Percentiles rank a stretch among this genome's conserved stretches.
phyloP scores from a whole-genome alignment of 2,797 vertebrate species.

The Apogon talboti region DNA sequence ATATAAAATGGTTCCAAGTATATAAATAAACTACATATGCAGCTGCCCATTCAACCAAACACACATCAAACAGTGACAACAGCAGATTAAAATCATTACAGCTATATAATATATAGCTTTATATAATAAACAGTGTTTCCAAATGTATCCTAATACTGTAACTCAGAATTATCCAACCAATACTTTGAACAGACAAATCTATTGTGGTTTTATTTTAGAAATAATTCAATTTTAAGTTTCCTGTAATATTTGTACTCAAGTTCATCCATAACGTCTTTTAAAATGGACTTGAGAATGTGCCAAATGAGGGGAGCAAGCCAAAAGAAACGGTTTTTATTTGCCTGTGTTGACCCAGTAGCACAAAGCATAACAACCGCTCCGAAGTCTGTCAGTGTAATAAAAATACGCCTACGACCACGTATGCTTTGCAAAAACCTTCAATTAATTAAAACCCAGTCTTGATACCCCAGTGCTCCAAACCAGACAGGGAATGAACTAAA shows the following conservation, averaged over 20 bases:
- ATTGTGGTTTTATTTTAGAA: not conserved
- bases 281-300: constrained; percentile 66
- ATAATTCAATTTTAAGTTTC: not conserved
- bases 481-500: constrained; percentile 4
- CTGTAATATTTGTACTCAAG: not conserved
- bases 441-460: constrained; percentile 14
- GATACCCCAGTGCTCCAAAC: constrained; percentile 33
- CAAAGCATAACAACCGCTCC: not conserved
- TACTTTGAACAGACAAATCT: constrained; percentile 3
- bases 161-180: not conserved
- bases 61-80: constrained; percentile 15
- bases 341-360: not conserved
- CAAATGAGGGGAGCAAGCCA: not conserved
- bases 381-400: constrained; percentile 11
- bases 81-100: constrained; percentile 19
- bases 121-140: constrained; percentile 4
- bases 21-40: constrained; percentile 18
- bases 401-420: not conserved
- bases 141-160: constrained; percentile 18
- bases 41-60: constrained; percentile 10
- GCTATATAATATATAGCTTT: not conserved
- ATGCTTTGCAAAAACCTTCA: constrained; percentile 6
- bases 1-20: not conserved
- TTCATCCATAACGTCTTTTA: not conserved
- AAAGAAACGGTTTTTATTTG: not conserved